These are phyloP conservation scores for Rosalia funebris DNA, from an alignment of 2,888 invertebrate genomes.

Conservation along the genomic window DNA sequence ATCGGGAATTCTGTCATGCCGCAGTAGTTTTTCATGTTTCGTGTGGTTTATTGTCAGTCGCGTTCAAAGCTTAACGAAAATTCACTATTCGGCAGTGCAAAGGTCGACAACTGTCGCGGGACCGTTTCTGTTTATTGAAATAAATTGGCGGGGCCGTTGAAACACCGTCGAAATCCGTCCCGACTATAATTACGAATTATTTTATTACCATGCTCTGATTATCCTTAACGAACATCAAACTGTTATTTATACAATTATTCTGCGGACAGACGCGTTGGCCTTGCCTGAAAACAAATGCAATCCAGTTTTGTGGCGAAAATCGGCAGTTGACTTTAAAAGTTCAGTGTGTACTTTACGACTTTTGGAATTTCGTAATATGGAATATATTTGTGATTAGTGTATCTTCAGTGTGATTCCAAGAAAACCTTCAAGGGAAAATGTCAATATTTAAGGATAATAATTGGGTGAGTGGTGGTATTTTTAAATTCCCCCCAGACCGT, in stretches of 20 bases:
- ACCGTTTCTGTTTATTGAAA: slow-evolving; percentile 6
- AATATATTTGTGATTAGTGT: slow-evolving; percentile 6
- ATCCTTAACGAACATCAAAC: slow-evolving; percentile 13
- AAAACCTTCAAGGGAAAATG: slow-evolving; percentile 52
- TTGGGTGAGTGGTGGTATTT: slow-evolving; percentile 64
- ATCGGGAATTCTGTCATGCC: slow-evolving; percentile 33
- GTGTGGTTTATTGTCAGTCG: slow-evolving; percentile 22
- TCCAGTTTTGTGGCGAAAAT: slow-evolving; percentile 18
- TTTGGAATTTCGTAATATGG: neutral
- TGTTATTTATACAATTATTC: slow-evolving; percentile 1
- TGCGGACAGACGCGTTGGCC: slow-evolving; percentile 17
- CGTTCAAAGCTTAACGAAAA: slow-evolving; percentile 1
- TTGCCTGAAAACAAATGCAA: slow-evolving; percentile 15
- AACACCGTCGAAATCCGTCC: neutral
- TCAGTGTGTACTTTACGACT: neutral
- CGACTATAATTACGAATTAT: neutral
- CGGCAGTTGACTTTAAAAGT: slow-evolving; percentile 13
- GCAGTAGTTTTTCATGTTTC: slow-evolving; percentile 30
- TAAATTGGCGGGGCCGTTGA: slow-evolving; percentile 16
- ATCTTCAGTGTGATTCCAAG: neutral
- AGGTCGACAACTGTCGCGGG: slow-evolving; percentile 9
- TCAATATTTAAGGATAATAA: slow-evolving; percentile 71
- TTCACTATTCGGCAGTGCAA: slow-evolving; percentile 1
- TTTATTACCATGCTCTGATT: slow-evolving; percentile 20
- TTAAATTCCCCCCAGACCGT: neutral